Evolutionary conservation across 2,888 invertebrate genomes (phyloP).

Genomic region (Erebia aethiops): DNA sequence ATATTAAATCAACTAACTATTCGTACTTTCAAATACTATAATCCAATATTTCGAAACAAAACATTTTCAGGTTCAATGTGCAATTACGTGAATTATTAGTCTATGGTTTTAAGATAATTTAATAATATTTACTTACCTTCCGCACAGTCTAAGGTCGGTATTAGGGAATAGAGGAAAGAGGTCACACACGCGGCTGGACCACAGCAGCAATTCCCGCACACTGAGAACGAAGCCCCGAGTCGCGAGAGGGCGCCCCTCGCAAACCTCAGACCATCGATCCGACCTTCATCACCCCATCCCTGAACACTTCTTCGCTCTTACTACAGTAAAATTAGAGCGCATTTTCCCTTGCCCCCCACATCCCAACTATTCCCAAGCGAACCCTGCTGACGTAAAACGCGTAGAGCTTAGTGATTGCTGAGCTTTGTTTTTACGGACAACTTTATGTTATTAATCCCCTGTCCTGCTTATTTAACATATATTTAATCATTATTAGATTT

Average conservation of each 20-base stretch:
- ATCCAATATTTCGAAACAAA: background rate
- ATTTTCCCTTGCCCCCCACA: constrained; percentile 35
- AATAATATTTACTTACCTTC: constrained; percentile 36
- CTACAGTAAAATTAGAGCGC: constrained; percentile 46
- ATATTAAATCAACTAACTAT: too few relatives aligned
- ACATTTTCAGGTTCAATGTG: background rate
- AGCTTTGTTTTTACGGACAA: constrained; percentile 43
- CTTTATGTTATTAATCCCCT: constrained; percentile 8
- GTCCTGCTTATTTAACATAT: background rate
- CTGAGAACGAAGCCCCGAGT: constrained; percentile 50
- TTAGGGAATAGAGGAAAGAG: background rate
- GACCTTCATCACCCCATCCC: constrained; percentile 51
- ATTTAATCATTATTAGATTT: background rate
- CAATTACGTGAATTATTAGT: background rate
- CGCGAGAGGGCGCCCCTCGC: constrained; percentile 58
- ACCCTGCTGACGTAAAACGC: constrained; percentile 56
- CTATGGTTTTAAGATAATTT: background rate
- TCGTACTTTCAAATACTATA: too few relatives aligned
- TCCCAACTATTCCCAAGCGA: constrained; percentile 42
- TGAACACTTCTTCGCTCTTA: constrained; percentile 42
- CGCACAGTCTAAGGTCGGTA: constrained; percentile 15
- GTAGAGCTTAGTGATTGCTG: constrained; percentile 51
- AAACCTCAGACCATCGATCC: constrained; percentile 66
- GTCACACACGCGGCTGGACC: constrained; percentile 54
- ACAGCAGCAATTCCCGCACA: constrained; percentile 57